Base-by-base conservation (phyloP, 1,140 invertebrate species). In the Steinernema feltiae region DNA sequence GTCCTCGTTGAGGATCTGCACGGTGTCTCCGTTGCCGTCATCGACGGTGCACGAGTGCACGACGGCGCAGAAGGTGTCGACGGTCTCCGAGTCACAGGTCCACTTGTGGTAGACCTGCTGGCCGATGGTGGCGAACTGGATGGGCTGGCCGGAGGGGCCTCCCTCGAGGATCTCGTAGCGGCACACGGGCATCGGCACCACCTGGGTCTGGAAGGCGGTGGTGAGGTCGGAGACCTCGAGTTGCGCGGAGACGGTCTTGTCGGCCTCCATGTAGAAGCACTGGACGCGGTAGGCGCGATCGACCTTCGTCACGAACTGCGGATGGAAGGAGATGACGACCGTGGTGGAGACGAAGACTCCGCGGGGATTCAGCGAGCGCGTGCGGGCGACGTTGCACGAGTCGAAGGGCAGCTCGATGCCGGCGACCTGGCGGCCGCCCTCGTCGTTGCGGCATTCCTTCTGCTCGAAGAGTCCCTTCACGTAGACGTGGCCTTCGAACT, bases 201-300 rank as follows among this genome's bases (percentile, higher is more conserved):
- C 81, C 69, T 86, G 84, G 27, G 85, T 85, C 73, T 85, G 84
- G 84, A 85, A 84, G 29, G 77, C 78, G 35, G 84, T 85, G 78
- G 84, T 86, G 30, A 85, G 79, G 63, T 86, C 85, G 53, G 83
- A 85, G 35, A 85, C 84, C 70, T 85, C 84, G 69, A 85, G 72
- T 70, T 85, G 82, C 1, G 82, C 75, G 53, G 74, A 84, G 74
- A 85, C 84, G 63, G 84, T 86, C 74, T 86, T 86, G 81, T 85
- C 85, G 48, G 84, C 83, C 71, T 85, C 84, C 84, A 85, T 85
- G 85, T 85, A 85, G 84, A 85, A 86, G 81, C 84, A 85, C 74
- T 85, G 85, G 46, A 85, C 82, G 29, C 81, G 79, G 80, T 85
- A 85, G 76, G 85, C 83, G 24, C 85, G 81, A 46, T 86, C 85